phyloP scores from a whole-genome alignment of 2,113 vertebrate genomes.

The Pollimyrus isidori region DNA sequence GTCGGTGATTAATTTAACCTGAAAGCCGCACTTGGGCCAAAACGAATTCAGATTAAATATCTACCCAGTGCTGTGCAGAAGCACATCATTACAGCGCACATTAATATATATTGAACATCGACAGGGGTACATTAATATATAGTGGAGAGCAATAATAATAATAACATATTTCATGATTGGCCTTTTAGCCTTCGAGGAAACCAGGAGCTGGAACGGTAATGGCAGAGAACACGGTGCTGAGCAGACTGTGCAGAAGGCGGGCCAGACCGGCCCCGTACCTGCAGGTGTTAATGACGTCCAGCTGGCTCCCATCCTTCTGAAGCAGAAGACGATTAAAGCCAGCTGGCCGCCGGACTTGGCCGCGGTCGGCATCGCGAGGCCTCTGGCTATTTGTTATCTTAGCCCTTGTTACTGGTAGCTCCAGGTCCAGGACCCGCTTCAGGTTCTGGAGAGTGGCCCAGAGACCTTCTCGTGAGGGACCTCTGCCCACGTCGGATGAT shows the following conservation, averaged over 20 bases:
- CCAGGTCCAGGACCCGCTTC: not conserved
- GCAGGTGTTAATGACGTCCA: not conserved
- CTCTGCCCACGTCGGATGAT: not conserved
- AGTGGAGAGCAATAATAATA: slow-evolving; percentile 37
- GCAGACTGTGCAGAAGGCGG: not conserved
- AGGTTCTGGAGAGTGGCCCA: not conserved
- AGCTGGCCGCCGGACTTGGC: not conserved
- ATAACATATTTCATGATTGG: slow-evolving; percentile 36
- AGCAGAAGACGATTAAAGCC: not conserved
- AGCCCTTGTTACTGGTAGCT: not conserved
- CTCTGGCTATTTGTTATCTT: not conserved
- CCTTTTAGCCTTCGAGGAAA: slow-evolving; percentile 47
- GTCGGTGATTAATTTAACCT: slow-evolving; percentile 51
- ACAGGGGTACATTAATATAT: slow-evolving; percentile 58
- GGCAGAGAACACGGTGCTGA: not conserved
- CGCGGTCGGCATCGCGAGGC: too few relatives aligned
- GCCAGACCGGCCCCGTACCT: slow-evolving; percentile 4
- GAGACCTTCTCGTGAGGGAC: not conserved
- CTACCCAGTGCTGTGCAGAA: slow-evolving; percentile 34
- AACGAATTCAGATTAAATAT: slow-evolving; percentile 45
- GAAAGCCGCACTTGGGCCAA: slow-evolving; percentile 36
- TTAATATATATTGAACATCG: slow-evolving; percentile 58
- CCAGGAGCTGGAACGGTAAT: slow-evolving; percentile 10
- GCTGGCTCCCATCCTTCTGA: not conserved
- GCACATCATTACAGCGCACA: slow-evolving; percentile 40